These are phyloP conservation scores for Campoletis raptor DNA, from an alignment of 2,888 invertebrate species.

Conservation along the genomic window DNA sequence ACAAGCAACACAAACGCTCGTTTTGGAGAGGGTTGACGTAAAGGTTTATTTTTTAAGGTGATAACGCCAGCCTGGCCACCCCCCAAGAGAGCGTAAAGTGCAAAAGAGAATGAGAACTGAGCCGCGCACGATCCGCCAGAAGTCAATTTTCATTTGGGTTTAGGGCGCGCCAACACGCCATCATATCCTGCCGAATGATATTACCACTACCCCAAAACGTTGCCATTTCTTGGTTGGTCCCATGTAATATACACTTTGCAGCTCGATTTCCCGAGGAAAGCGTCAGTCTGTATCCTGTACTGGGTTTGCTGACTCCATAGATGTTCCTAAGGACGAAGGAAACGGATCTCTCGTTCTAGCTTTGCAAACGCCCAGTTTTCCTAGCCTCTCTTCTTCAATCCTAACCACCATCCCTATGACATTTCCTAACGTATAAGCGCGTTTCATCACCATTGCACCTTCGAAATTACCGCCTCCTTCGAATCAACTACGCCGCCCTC, in stretches of 20 bases:
- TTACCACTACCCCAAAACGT: slow-evolving; percentile 61
- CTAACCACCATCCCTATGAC: slow-evolving; percentile 8
- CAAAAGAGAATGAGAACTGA: slow-evolving; percentile 45
- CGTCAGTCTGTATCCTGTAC: slow-evolving; percentile 41
- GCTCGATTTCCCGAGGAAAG: slow-evolving; percentile 63
- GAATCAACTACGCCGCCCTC: slow-evolving; percentile 14
- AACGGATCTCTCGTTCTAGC: slow-evolving; percentile 41
- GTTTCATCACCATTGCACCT: slow-evolving; percentile 62
- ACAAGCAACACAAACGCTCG: not conserved
- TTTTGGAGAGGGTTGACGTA: slow-evolving; percentile 17
- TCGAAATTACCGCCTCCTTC: slow-evolving; percentile 31
- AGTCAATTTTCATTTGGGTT: slow-evolving; percentile 81
- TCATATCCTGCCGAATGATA: slow-evolving; percentile 79
- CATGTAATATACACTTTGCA: slow-evolving; percentile 52
- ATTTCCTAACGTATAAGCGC: slow-evolving; percentile 56
- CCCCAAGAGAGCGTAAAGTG: slow-evolving; percentile 25
- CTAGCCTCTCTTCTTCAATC: slow-evolving; percentile 13
- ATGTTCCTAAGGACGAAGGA: slow-evolving; percentile 18
- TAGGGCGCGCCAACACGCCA: slow-evolving; percentile 79
- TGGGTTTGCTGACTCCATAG: slow-evolving; percentile 26
- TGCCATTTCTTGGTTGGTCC: slow-evolving; percentile 40
- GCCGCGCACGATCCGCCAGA: slow-evolving; percentile 64
- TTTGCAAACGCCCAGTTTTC: slow-evolving; percentile 36
- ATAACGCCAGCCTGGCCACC: not conserved
- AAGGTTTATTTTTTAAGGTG: slow-evolving; percentile 4